These are phyloP conservation scores for Silurus asotus DNA, from an alignment of 2,113 vertebrate species.

Conservation along the genomic window DNA sequence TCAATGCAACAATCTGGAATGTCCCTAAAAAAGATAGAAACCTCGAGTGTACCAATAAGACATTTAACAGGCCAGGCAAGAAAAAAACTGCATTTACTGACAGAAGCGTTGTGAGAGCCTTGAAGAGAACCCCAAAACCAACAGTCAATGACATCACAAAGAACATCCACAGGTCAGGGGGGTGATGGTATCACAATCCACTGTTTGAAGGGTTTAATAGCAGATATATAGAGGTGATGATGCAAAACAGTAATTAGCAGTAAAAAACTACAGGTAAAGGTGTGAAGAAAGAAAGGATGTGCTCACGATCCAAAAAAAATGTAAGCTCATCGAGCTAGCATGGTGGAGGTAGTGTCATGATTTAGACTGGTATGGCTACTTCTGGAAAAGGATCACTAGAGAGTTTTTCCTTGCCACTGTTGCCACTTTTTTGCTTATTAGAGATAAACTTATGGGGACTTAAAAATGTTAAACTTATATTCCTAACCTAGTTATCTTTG, in stretches of 20 bases:
- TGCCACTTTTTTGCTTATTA: no score
- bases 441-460: no score
- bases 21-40: not conserved
- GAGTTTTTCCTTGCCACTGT: no score
- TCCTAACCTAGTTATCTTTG: no score
- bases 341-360: not conserved
- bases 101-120: not conserved
- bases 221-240: not conserved
- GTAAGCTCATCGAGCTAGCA: not conserved
- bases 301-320: not conserved
- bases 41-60: not conserved
- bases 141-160: not conserved
- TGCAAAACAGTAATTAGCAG: not conserved
- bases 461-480: no score
- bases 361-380: not conserved
- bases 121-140: not conserved
- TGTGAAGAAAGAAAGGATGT: not conserved
- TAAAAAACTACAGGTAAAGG: not conserved
- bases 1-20: not conserved
- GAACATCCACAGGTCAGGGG: not conserved
- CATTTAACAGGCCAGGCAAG: not conserved
- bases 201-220: not conserved
- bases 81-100: not conserved
- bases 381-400: no score
- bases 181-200: not conserved